Conservation (phyloP, 2,888 invertebrate genomes). For the Hololepta plana region DNA sequence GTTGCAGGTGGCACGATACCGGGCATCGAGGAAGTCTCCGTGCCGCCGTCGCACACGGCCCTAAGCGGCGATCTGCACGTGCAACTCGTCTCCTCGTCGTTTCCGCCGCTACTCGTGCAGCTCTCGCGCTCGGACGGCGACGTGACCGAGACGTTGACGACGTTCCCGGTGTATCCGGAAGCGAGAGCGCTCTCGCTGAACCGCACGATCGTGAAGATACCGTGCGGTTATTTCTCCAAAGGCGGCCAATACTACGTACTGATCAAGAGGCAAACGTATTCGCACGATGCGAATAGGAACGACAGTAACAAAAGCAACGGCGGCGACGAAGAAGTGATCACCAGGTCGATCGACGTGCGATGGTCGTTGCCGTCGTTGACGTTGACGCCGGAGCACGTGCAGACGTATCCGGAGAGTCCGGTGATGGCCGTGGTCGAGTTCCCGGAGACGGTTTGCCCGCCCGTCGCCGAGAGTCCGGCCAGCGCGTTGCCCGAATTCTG, state of each 20-base stretch:
- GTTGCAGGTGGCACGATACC: slow-evolving; percentile 21
- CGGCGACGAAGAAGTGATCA: slow-evolving; percentile 17
- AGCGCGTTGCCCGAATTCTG: slow-evolving; percentile 46
- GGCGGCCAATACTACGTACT: slow-evolving; percentile 47
- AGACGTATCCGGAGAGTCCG: slow-evolving; percentile 60
- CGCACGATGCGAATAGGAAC: too few species aligned
- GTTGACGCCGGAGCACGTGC: slow-evolving; percentile 56
- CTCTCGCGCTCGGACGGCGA: slow-evolving; percentile 27
- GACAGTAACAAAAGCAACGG: slow-evolving; percentile 8
- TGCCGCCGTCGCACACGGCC: slow-evolving; percentile 60
- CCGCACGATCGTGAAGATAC: slow-evolving; percentile 25
- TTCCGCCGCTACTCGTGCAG: slow-evolving; percentile 24
- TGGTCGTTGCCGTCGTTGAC: slow-evolving; percentile 60
- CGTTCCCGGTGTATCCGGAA: slow-evolving; percentile 23
- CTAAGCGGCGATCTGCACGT: slow-evolving; percentile 64
- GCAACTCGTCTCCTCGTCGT: slow-evolving; percentile 34
- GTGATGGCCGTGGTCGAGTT: slow-evolving; percentile 61
- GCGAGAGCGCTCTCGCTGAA: slow-evolving; percentile 22
- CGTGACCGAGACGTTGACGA: slow-evolving; percentile 20
- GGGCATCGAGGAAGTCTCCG: slow-evolving; percentile 17
- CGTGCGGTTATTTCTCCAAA: slow-evolving; percentile 55
- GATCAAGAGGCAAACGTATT: slow-evolving; percentile 24
- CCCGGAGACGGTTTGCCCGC: slow-evolving; percentile 50
- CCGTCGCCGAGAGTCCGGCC: slow-evolving; percentile 34
- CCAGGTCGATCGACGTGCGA: slow-evolving; percentile 54